These are phyloP conservation scores for Aricia artaxerxes DNA, from an alignment of 2,888 invertebrate genomes.

Conservation along the genomic window DNA sequence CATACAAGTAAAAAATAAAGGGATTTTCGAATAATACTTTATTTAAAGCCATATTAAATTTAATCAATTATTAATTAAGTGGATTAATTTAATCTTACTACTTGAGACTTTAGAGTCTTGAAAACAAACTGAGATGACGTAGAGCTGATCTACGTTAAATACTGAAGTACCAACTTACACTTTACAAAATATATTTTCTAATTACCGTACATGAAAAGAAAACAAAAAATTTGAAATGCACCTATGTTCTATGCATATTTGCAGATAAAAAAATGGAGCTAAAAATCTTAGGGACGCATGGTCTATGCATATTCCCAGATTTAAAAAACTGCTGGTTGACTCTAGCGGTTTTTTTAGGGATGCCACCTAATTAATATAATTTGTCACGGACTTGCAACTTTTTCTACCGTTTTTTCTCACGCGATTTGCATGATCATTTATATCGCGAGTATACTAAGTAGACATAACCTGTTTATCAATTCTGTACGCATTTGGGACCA, in stretches of 20 bases:
- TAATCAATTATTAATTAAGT: no score
- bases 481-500: constrained; percentile 49
- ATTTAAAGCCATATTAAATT: no score
- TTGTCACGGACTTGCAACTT: constrained; percentile 33
- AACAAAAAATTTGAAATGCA: background rate
- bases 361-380: constrained; percentile 28
- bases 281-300: background rate
- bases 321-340: background rate
- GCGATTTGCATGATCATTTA: constrained; percentile 67
- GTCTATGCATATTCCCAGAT: no score
- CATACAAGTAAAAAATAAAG: no score
- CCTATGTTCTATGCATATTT: background rate
- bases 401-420: constrained; percentile 60
- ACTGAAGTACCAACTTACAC: no score
- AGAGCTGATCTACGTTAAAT: no score
- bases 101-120: no score
- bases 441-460: constrained; percentile 64
- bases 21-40: no score
- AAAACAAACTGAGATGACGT: no score
- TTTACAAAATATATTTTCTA: no score
- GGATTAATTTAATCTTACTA: no score
- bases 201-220: no score
- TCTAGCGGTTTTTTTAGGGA: background rate
- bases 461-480: constrained; percentile 76
- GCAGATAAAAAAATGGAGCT: background rate